Percentiles rank a stretch among this genome's conserved stretches.
Evolutionary conservation across 2,888 invertebrate genomes (phyloP).

Genomic region (Portevinia maculata): DNA sequence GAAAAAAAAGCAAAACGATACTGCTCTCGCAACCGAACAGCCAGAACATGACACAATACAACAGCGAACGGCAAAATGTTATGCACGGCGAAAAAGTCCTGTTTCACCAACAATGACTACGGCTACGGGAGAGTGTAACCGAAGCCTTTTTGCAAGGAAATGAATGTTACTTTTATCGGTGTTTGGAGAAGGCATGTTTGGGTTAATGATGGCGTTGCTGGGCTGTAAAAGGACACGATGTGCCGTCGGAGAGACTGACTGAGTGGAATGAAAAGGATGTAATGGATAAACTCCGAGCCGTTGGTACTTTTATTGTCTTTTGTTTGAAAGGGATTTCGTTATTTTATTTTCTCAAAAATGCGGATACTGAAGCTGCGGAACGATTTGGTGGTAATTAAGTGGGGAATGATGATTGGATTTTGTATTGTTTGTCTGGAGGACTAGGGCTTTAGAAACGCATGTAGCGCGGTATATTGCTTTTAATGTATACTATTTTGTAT

Average conservation of each 20-base stretch:
- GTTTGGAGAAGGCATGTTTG: conserved; percentile 71
- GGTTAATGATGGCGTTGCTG: conserved; percentile 69
- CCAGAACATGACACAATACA: conserved; percentile 46
- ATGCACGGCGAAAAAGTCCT: conserved; percentile 31
- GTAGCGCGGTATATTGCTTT: too few species aligned
- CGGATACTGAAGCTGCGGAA: conserved; percentile 50
- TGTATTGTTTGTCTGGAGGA: conserved; percentile 39
- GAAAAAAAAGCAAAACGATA: conserved; percentile 39
- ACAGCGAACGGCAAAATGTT: conserved; percentile 18
- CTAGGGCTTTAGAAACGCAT: conserved; percentile 2
- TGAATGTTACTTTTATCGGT: conserved; percentile 70
- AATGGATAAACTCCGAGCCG: conserved; percentile 55
- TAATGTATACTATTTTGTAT: too few species aligned
- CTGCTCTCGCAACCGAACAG: conserved; percentile 31
- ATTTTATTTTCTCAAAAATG: conserved; percentile 30
- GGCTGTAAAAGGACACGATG: conserved; percentile 61
- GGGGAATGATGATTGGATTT: conserved; percentile 72
- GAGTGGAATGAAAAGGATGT: conserved; percentile 29
- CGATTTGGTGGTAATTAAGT: conserved; percentile 71
- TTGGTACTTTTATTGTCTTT: conserved; percentile 51
- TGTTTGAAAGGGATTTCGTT: conserved; percentile 38
- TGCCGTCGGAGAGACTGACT: conserved; percentile 28
- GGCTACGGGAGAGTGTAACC: conserved; percentile 26
- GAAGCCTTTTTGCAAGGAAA: conserved; percentile 58
- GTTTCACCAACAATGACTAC: conserved; percentile 27